Evolutionary conservation across 1,140 invertebrate genomes (phyloP), one percentile per base, ranked within the genome.

Genomic region (Maniola jurtina): DNA sequence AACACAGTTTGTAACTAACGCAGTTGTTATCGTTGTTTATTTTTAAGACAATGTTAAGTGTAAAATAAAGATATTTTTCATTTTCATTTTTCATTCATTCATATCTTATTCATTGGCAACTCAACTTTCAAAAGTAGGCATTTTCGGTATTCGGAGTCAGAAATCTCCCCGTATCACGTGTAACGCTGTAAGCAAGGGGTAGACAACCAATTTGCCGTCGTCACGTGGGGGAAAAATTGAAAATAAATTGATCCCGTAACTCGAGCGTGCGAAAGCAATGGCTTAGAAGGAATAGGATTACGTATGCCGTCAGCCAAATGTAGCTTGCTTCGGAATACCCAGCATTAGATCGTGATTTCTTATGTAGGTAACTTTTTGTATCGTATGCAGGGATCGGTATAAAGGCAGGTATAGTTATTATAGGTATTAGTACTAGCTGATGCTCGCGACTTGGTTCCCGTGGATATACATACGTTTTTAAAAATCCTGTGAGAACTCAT

Each of bases 171-270:
- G 54, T 66, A 75, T 80, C 79, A 82, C 72, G 67, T 25, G 25
- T 25, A 25, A 25, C 25, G 25, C 25, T 71, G 72, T 81, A 80
- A 83, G 72, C 63, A 45, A 68, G 57, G 70, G 71, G 61, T 72
- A 81, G 79, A 80, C 78, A 84, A 82, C 77, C 78, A 86, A 86
- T 84, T 86, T 84, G 73, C 75, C 70, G 61, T 71, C 72, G 74
- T 79, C 71, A 83, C 76, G 74, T 80, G 76, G 80, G 58, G 71
- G 69, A 84, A 85, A 84, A 87, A 87, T 87, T 85, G 84, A 85
- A 83, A 84, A 87, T 83, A 84, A 80, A 87, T 87, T 83, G 83
- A 87, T 84, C 78, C 61, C 64, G 71, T 70, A 77, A 79, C 70
- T 75, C 72, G 73, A 71, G 80, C 83, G 83, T 80, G 75, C 75